A percentile compares a stretch with the other conserved stretches of the same genome.
Conservation (phyloP, 2,888 invertebrate genomes). For the Tyria jacobaeae region DNA sequence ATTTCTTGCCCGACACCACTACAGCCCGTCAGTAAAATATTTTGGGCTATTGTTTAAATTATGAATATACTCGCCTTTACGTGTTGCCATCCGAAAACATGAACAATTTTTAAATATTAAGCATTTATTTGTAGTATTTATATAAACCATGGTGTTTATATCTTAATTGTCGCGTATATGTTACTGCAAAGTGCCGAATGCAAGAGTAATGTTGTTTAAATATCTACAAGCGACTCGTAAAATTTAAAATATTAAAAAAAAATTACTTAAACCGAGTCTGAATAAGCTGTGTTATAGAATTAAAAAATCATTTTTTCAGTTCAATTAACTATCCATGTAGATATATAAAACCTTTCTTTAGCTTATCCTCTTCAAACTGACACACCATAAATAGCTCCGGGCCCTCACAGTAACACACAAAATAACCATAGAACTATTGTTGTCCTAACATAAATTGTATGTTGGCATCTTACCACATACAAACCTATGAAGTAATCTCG, state of each 20-base stretch:
- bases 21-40: slow-evolving; percentile 34
- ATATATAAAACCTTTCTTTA: no score
- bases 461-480: slow-evolving; percentile 86
- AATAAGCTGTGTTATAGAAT: no score
- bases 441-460: slow-evolving; percentile 68
- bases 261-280: no score
- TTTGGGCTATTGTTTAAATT: slow-evolving; percentile 24
- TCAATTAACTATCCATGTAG: no score
- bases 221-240: slow-evolving; percentile 3
- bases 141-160: slow-evolving; percentile 8
- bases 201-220: neutral
- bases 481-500: slow-evolving; percentile 75
- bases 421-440: slow-evolving; percentile 13
- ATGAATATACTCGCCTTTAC: slow-evolving; percentile 19
- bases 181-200: slow-evolving; percentile 6
- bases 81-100: slow-evolving; percentile 3
- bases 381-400: neutral
- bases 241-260: neutral
- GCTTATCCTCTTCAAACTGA: neutral
- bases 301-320: no score
- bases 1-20: slow-evolving; percentile 35
- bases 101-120: neutral
- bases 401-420: slow-evolving; percentile 11
- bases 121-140: slow-evolving; percentile 2
- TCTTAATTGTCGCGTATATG: slow-evolving; percentile 7